phyloP scores from a whole-genome alignment of 2,113 vertebrate species.

The Lamprologus lemairii region DNA sequence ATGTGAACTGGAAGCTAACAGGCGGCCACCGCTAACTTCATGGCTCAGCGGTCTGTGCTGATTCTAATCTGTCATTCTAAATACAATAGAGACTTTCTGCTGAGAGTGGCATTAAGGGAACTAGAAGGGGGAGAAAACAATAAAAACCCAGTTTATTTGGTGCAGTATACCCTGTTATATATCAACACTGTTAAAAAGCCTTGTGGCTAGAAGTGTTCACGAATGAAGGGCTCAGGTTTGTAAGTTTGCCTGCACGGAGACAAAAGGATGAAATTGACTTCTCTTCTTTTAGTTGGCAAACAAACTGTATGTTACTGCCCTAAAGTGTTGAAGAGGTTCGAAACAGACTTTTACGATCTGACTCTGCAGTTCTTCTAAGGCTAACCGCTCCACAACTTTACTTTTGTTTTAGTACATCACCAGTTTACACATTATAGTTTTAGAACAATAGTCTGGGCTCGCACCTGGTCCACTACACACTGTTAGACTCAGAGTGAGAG shows the following conservation, averaged over 20 bases:
- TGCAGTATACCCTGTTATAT: background rate
- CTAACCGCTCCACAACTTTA: background rate
- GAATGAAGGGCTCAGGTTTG: background rate
- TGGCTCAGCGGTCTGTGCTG: background rate
- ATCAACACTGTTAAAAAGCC: background rate
- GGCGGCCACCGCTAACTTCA: conserved; percentile 12
- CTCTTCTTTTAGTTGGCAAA: background rate
- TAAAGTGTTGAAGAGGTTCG: background rate
- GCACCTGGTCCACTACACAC: background rate
- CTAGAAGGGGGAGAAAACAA: background rate
- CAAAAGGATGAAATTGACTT: background rate
- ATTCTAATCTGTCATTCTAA: conserved; percentile 23
- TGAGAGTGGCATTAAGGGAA: background rate
- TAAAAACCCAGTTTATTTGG: background rate
- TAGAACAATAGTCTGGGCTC: background rate
- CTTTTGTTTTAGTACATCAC: background rate
- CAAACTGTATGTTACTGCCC: background rate
- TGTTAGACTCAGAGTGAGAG: background rate
- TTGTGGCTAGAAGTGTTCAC: background rate
- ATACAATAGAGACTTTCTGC: conserved; percentile 3
- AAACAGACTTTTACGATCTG: background rate
- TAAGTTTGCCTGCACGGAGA: background rate
- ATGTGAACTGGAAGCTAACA: conserved; percentile 2
- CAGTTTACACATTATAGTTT: background rate
- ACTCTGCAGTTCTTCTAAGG: background rate